Evolutionary conservation across 2,113 vertebrate genomes (phyloP).

Genomic region (Chelonoidis abingdonii): DNA sequence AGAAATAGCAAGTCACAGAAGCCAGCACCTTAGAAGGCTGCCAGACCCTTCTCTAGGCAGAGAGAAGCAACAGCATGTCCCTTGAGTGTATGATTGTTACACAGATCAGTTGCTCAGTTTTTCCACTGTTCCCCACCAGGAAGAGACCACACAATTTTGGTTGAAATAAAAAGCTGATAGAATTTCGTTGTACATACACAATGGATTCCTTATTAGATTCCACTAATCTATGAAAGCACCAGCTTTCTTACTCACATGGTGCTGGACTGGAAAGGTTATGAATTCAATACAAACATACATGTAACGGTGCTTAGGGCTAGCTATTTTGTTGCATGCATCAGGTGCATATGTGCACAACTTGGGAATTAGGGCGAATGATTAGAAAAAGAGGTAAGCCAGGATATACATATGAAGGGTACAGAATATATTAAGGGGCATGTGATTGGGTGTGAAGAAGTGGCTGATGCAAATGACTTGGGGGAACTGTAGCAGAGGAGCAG

Average conservation of each 20-base stretch:
- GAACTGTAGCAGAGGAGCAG: background rate
- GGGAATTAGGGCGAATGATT: background rate
- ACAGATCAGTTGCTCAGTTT: background rate
- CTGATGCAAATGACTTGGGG: background rate
- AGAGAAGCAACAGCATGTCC: background rate
- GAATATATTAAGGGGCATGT: accelerated
- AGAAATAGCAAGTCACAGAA: background rate
- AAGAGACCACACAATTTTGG: background rate
- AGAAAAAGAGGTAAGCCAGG: accelerated
- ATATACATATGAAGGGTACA: background rate
- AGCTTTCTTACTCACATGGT: background rate
- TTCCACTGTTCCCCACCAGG: background rate
- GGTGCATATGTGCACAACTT: background rate
- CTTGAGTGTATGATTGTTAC: background rate
- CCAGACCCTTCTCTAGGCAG: background rate
- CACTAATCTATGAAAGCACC: background rate
- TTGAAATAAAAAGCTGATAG: accelerated
- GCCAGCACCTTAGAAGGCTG: constrained; percentile 5
- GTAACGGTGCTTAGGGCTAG: background rate
- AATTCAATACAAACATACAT: background rate
- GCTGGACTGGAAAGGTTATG: background rate
- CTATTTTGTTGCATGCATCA: background rate
- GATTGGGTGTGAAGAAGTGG: background rate
- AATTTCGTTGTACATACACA: background rate
- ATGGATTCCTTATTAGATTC: background rate